A percentile compares a stretch with the other conserved stretches of the same genome.
Conservation (phyloP, 2,797 vertebrate species). For the Esox masquinongy region DNA sequence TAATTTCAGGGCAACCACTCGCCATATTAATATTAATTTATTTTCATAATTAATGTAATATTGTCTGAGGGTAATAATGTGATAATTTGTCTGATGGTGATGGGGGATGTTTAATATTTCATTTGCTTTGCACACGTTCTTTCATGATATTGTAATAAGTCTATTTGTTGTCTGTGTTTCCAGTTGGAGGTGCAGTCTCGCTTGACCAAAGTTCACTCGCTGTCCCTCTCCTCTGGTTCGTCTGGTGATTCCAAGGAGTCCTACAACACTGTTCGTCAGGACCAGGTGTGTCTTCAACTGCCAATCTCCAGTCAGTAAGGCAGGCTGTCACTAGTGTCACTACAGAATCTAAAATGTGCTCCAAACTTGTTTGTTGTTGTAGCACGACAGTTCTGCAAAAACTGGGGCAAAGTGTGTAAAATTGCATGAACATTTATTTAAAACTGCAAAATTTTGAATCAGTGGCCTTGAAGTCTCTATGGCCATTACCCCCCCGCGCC, state of each 20-base stretch:
- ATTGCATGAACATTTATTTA: no score
- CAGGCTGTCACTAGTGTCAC: neutral
- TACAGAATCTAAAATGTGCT: no score
- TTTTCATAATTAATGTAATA: no score
- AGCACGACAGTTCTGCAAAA: no score
- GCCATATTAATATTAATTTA: no score
- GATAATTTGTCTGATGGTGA: neutral
- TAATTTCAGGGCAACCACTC: no score
- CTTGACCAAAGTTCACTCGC: conserved; percentile 85
- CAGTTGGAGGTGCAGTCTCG: conserved; percentile 77
- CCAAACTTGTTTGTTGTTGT: no score
- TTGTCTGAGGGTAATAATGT: no score
- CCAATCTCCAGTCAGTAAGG: neutral
- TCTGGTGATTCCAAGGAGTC: conserved; percentile 86
- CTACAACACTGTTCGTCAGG: conserved; percentile 81
- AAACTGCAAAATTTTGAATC: no score
- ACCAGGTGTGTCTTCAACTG: conserved; percentile 76
- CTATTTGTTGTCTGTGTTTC: conserved; percentile 17
- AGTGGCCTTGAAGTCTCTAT: no score
- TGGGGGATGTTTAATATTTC: conserved; percentile 21
- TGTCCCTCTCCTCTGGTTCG: conserved; percentile 87
- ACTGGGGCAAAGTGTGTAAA: no score
- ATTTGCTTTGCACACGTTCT: conserved; percentile 22
- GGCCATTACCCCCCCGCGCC: no score
- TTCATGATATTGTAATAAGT: neutral